These are phyloP conservation scores for Drosophila insularis DNA, from an alignment of 1,140 invertebrate species.

Conservation along the genomic window DNA sequence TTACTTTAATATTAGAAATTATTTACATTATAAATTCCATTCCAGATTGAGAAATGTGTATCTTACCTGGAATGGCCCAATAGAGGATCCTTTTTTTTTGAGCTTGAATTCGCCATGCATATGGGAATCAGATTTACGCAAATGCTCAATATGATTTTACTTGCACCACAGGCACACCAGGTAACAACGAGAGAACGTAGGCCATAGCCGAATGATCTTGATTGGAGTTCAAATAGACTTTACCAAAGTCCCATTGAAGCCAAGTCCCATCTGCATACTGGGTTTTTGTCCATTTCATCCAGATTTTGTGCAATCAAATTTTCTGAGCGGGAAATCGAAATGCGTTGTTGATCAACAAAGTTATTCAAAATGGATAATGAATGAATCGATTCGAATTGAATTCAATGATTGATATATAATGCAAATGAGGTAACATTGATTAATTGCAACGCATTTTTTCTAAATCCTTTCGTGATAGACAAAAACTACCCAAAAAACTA, in stretches of 20 bases:
- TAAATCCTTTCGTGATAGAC: too few species aligned
- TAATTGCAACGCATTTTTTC: too few species aligned
- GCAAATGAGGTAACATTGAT: too few species aligned
- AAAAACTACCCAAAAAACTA: too few species aligned
- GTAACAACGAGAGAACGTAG: constrained; percentile 87
- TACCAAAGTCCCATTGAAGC: constrained; percentile 75
- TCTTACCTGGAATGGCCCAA: constrained; percentile 86
- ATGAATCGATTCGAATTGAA: too few species aligned
- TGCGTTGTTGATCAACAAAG: too few species aligned
- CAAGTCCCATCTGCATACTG: constrained; percentile 57
- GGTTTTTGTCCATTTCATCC: too few species aligned
- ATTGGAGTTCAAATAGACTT: constrained; percentile 47
- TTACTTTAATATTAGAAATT: not conserved
- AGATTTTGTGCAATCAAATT: too few species aligned
- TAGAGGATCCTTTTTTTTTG: constrained; percentile 83
- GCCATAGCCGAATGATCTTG: constrained; percentile 83
- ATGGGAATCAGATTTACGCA: constrained; percentile 83
- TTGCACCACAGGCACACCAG: constrained; percentile 88
- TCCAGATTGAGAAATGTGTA: not conserved
- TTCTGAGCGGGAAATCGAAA: too few species aligned
- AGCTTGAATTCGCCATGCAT: constrained; percentile 84
- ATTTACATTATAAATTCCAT: too few species aligned
- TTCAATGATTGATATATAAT: too few species aligned
- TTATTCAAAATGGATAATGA: too few species aligned
- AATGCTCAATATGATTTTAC: constrained; percentile 82